These are phyloP conservation scores for Cordilura impudica DNA, from an alignment of 2,888 invertebrate genomes.

Conservation along the genomic window DNA sequence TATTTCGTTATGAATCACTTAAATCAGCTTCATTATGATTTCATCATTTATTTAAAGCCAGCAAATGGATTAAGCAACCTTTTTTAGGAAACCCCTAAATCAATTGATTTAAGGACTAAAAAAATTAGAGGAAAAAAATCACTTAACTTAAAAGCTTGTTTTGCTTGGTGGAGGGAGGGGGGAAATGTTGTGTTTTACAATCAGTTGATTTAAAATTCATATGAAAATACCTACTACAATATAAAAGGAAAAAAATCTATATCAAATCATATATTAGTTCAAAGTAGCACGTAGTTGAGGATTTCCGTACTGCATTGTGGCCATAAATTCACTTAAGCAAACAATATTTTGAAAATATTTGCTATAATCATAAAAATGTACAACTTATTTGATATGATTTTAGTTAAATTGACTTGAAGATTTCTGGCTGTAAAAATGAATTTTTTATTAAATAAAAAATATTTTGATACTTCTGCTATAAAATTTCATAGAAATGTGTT, in stretches of 20 bases:
- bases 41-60: conserved; percentile 4
- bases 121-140: conserved; percentile 30
- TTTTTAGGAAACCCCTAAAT: conserved; percentile 12
- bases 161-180: too few relatives aligned
- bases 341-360: conserved; percentile 49
- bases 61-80: neutral
- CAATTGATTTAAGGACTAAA: conserved; percentile 34
- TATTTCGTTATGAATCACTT: conserved; percentile 43
- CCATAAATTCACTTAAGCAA: conserved; percentile 54
- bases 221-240: conserved; percentile 47
- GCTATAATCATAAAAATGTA: conserved; percentile 48
- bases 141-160: conserved; percentile 57
- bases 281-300: conserved; percentile 39
- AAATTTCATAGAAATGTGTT: too few relatives aligned
- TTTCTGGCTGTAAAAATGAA: conserved; percentile 38
- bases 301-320: conserved; percentile 1
- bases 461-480: too few relatives aligned
- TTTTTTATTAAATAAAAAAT: conserved; percentile 52
- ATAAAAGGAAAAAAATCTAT: neutral
- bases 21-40: conserved; percentile 25
- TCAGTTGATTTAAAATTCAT: conserved; percentile 44
- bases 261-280: conserved; percentile 14
- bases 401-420: conserved; percentile 39
- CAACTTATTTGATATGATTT: conserved; percentile 48
- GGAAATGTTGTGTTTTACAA: conserved; percentile 5